These are phyloP conservation scores for Hydropsyche betteni DNA, from an alignment of 2,888 invertebrate genomes.

Conservation along the genomic window DNA sequence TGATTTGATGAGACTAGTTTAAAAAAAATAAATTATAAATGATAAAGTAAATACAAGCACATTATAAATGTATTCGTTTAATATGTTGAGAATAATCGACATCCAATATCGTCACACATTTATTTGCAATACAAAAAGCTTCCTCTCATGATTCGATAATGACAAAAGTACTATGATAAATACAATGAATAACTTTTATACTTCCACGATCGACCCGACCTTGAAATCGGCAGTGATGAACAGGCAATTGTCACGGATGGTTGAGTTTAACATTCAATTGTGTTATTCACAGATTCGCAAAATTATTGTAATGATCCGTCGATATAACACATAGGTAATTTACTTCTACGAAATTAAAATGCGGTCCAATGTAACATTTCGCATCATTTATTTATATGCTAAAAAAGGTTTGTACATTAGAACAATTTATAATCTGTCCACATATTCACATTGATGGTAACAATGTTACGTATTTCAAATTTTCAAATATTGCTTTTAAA, in stretches of 20 bases:
- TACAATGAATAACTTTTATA: background rate
- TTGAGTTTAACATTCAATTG: slow-evolving; percentile 3
- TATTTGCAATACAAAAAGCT: slow-evolving; percentile 41
- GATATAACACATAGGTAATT: background rate
- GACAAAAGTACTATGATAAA: slow-evolving; percentile 8
- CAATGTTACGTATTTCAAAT: no score
- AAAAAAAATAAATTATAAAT: no score
- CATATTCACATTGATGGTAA: no score
- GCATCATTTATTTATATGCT: no score
- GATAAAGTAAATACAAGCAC: no score
- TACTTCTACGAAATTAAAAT: background rate
- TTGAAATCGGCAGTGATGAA: slow-evolving; percentile 41
- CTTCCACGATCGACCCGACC: slow-evolving; percentile 13
- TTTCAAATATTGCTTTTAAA: no score
- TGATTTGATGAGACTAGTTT: no score
- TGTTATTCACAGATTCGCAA: background rate
- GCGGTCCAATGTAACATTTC: no score
- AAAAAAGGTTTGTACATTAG: no score
- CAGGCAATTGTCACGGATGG: slow-evolving; percentile 42
- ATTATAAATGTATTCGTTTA: no score
- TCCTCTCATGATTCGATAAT: slow-evolving; percentile 30
- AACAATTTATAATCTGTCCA: no score
- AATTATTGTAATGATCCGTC: background rate
- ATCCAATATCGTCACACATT: slow-evolving; percentile 13
- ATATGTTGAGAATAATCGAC: no score